Evolutionary conservation across 2,888 invertebrate genomes (phyloP), one percentile per base, ranked within the genome.

Genomic region (Parthenolecanium corni): DNA sequence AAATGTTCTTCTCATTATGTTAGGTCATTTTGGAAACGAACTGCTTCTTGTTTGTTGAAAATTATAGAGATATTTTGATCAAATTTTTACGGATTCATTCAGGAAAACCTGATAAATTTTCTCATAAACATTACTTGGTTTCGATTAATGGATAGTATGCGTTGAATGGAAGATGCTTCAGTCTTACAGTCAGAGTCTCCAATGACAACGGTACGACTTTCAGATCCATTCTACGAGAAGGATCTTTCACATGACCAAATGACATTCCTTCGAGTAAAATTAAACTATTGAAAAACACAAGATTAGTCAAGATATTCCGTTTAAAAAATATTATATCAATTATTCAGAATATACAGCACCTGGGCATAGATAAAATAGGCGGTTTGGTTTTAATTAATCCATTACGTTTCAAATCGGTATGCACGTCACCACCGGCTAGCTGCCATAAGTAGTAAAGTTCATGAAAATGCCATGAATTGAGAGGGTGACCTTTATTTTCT

Each of bases 401-500:
- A 73, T 92, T 90, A 71, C 89, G 90, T 71, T 89, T 90, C 36
- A 97, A 77, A 72, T 93, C 93, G 0, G 84, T 79, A 66, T 89
- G 86, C 61, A 95, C 86, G 76, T 96, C 95, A 0, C 95, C 95
- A 1, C 97, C 97, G 18, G 96, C 90, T 64, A 97, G 73, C 72
- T 90, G 89, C 97, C 97, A 97, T 75, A 94, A 82, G 72, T 93
- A 87, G 73, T 94, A 97, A 24, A 94, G 79, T 71, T 93, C 89
- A 66, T 86, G 82, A 67, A 95, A 76, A 12, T 69, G 66, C 57
- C 67, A 65, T 49, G 66, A 64, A 62, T 66, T 65, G 20, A 69
- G 56, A 18, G 65, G 66, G 21, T 68, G 68, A 52, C 47, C 38
- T 11, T 12, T 11, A 23, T 16, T 4, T 20, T 47, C 36, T 11